Percentiles rank a stretch among this genome's conserved stretches.
phyloP scores from a whole-genome alignment of 2,797 vertebrate genomes.

The Acanthiza pusilla region DNA sequence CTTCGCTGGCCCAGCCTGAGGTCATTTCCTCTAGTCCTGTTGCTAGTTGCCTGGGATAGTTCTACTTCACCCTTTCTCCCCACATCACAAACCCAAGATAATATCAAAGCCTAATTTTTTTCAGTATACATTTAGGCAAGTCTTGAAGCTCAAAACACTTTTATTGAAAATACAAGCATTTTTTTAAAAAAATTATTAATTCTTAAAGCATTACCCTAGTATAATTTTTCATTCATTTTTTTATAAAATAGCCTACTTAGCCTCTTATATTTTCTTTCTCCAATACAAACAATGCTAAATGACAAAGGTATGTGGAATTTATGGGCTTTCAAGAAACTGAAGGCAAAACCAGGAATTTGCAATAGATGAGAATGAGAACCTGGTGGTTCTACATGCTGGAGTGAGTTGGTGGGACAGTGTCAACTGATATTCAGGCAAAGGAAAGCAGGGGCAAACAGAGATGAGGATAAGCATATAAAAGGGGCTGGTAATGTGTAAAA shows the following conservation, averaged over 20 bases:
- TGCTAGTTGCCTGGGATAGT: not conserved
- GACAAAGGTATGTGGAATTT: not conserved
- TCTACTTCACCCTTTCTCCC: not conserved
- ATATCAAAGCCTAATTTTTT: not conserved
- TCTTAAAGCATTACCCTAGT: not conserved
- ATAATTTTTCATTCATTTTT: not conserved
- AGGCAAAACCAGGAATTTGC: not conserved
- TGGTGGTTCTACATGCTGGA: too few species aligned
- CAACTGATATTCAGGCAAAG: not conserved
- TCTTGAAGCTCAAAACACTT: not conserved
- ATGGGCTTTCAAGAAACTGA: not conserved
- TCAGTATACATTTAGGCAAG: not conserved
- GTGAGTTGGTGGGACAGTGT: not conserved
- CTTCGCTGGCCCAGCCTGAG: not conserved
- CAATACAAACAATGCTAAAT: not conserved
- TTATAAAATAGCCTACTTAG: not conserved
- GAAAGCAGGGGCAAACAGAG: rapidly evolving
- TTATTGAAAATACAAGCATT: not conserved
- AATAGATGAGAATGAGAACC: not conserved
- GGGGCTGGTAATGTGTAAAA: not conserved
- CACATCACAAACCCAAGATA: not conserved
- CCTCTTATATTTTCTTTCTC: not conserved
- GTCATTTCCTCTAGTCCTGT: not conserved
- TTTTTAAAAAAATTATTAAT: too few species aligned
- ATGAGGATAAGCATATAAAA: rapidly evolving